Conservation (phyloP, 2,888 invertebrate genomes). For the Steromphala cineraria region DNA sequence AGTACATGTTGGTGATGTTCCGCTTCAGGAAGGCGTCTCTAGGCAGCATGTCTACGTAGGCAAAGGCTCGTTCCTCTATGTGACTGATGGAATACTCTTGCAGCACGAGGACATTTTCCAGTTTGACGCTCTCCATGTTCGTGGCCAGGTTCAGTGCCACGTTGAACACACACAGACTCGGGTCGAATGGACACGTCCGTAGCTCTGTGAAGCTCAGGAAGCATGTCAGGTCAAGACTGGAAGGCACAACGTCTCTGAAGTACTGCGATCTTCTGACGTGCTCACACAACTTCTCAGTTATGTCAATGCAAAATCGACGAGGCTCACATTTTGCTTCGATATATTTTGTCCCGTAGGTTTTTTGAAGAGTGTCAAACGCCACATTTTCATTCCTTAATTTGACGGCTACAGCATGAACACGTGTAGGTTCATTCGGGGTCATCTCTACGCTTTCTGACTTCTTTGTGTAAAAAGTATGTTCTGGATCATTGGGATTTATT, state of each 20-base stretch:
- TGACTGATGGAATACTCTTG: not conserved
- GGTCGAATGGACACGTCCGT: not conserved
- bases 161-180: not conserved
- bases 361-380: slow-evolving; percentile 21
- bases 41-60: not conserved
- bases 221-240: not conserved
- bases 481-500: not conserved
- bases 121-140: not conserved
- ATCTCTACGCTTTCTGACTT: not conserved
- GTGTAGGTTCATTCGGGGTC: not conserved
- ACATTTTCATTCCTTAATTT: slow-evolving; percentile 22
- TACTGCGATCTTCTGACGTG: not conserved
- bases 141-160: not conserved
- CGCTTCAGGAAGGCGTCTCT: not conserved
- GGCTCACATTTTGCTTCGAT: slow-evolving; percentile 36
- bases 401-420: not conserved
- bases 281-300: slow-evolving; percentile 30
- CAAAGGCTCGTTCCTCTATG: not conserved
- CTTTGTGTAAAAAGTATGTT: not conserved
- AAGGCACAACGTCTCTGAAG: not conserved
- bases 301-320: slow-evolving; percentile 37
- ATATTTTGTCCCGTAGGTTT: slow-evolving; percentile 30
- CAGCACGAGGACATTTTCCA: not conserved
- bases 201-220: not conserved
- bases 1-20: no score